Base-by-base conservation (phyloP, 2,888 invertebrate species). In the Hypomecis atomaria region DNA sequence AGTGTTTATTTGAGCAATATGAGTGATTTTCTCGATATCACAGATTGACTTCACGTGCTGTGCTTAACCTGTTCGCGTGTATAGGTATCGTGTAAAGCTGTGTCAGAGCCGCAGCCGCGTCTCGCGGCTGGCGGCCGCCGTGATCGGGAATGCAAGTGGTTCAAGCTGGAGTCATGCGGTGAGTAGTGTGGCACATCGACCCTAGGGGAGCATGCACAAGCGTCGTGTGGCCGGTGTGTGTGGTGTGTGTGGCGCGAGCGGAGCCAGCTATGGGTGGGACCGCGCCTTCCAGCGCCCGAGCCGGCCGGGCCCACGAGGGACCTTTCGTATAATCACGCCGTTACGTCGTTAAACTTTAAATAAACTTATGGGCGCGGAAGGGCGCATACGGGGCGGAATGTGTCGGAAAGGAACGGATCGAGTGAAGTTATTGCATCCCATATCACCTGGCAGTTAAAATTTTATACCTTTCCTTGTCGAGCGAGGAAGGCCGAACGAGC, bases 391-490 rank as follows among this genome's bases (percentile, higher is more conserved):
- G 84, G 82, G 83, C 79, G 74, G 87, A 86, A 87, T 75, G 83
- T 86, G 83, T 85, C 78, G 87, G 89, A 79, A 79, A 80, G 89
- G 90, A 86, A 72, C 77, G 86, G 89, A 82, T 81, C 81, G 81
- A 88, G 87, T 89, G 86, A 88, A 84, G 78, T 87, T 84, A 79
- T 88, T 88, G 92, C 92, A 92, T 92, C 92, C 92, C 92, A 92
- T 92, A 92, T 92, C 92, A 92, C 92, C 91, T 90, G 90, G 90
- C 92, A 86, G 84, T 89, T 87, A 79, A 80, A 90, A 92, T 92
- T 92, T 92, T 92, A 92, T 92, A 92, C 92, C 92, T 92, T 92
- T 92, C 92, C 92, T 90, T 89, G 90, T 87, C 87, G 91, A 92
- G 90, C 91, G 91, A 91, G 90, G 89, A 85, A 87, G 91, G 92